Percentiles rank a stretch among this genome's conserved stretches.
Evolutionary conservation across 1,140 invertebrate genomes (phyloP).

Genomic region (Zophobas atratus): DNA sequence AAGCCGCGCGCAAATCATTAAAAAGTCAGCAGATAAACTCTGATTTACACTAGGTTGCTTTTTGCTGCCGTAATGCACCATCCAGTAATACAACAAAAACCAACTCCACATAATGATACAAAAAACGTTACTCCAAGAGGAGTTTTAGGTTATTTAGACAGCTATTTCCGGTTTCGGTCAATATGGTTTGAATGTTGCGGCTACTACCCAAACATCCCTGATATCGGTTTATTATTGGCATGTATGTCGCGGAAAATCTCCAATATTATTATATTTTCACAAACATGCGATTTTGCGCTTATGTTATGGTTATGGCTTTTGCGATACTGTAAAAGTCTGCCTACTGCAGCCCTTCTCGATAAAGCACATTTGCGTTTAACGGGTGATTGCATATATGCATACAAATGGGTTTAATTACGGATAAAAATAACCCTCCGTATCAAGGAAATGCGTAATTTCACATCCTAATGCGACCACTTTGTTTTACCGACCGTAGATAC

Average conservation of each 20-base stretch:
- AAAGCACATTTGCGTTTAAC: conserved; percentile 46
- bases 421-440: conserved; percentile 45
- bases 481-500: background rate
- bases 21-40: no score
- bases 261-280: conserved; percentile 28
- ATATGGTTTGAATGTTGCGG: background rate
- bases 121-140: no score
- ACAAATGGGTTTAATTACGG: conserved; percentile 49
- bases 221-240: conserved; percentile 17
- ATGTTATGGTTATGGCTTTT: conserved; percentile 41
- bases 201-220: background rate
- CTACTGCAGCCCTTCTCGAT: conserved; percentile 39
- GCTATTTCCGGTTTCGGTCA: no score
- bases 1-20: no score
- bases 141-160: no score
- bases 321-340: conserved; percentile 16
- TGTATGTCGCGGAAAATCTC: conserved; percentile 22
- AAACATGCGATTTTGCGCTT: conserved; percentile 46
- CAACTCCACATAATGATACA: no score
- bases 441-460: conserved; percentile 42
- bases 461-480: conserved; percentile 1
- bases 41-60: no score
- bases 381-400: conserved; percentile 48
- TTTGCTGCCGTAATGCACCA: no score
- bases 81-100: no score